Evolutionary conservation across 2,888 invertebrate species (phyloP).

Genomic region (Biston betularia): DNA sequence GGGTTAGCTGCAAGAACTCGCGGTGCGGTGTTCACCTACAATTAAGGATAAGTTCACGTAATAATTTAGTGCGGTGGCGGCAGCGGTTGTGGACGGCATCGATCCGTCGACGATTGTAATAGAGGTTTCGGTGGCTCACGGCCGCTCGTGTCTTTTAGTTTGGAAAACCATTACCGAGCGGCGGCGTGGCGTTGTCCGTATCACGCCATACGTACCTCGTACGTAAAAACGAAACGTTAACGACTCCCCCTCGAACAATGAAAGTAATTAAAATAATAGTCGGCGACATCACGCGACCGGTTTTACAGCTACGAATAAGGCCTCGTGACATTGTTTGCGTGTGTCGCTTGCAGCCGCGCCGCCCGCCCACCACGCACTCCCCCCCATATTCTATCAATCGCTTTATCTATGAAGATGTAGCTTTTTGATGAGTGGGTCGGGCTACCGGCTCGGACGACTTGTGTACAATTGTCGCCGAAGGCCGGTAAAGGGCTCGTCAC

Average conservation of each 20-base stretch:
- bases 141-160: constrained; percentile 54
- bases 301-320: constrained; percentile 43
- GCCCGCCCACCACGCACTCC: not conserved
- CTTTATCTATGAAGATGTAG: too few relatives aligned
- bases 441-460: too few relatives aligned
- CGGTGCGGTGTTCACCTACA: constrained; percentile 56
- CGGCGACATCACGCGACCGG: constrained; percentile 75
- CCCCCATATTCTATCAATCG: too few relatives aligned
- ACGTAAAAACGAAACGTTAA: constrained; percentile 64
- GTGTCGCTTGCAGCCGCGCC: not conserved
- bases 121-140: constrained; percentile 52
- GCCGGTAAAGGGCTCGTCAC: too few relatives aligned
- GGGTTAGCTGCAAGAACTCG: constrained; percentile 31
- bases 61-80: constrained; percentile 53
- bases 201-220: constrained; percentile 49
- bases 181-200: not conserved
- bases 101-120: constrained; percentile 64
- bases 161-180: constrained; percentile 63
- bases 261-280: constrained; percentile 84
- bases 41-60: constrained; percentile 58
- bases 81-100: constrained; percentile 53
- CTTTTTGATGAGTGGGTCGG: too few relatives aligned
- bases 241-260: constrained; percentile 67
- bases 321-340: not conserved
- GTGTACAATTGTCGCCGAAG: too few relatives aligned